A percentile compares a stretch with the other conserved stretches of the same genome.
phyloP scores from a whole-genome alignment of 2,797 vertebrate genomes.

The Amazonetta brasiliensis region DNA sequence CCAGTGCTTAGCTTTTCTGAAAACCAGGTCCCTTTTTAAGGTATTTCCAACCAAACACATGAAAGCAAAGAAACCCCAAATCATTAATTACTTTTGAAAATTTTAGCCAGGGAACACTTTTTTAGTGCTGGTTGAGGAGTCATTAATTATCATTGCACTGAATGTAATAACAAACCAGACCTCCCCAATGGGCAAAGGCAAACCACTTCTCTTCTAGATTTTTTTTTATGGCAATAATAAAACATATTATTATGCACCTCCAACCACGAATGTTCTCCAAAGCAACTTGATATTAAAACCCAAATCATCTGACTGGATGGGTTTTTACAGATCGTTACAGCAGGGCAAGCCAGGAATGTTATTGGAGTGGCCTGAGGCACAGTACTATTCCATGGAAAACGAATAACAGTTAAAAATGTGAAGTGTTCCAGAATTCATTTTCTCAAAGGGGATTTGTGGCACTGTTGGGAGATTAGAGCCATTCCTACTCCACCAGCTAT shows the following conservation, averaged over 20 bases:
- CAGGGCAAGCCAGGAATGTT: slow-evolving; percentile 41
- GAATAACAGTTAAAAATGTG: slow-evolving; percentile 18
- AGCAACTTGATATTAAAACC: slow-evolving; percentile 59
- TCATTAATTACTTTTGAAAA: not conserved
- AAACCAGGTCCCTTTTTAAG: not conserved
- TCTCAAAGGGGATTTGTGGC: slow-evolving; percentile 38
- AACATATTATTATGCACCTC: slow-evolving; percentile 21
- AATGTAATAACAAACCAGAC: slow-evolving; percentile 34
- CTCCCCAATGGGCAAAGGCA: slow-evolving; percentile 32
- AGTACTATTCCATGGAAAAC: not conserved
- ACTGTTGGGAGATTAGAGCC: not conserved
- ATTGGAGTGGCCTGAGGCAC: slow-evolving; percentile 4
- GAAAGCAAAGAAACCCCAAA: slow-evolving; percentile 14
- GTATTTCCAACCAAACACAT: slow-evolving; percentile 1
- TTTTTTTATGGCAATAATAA: slow-evolving; percentile 6
- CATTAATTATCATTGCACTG: slow-evolving; percentile 41
- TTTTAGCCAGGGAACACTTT: slow-evolving; percentile 30
- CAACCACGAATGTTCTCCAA: slow-evolving; percentile 24
- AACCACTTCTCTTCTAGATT: not conserved
- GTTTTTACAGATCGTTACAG: slow-evolving; percentile 44
- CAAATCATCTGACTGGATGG: slow-evolving; percentile 38
- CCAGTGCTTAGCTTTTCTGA: not conserved
- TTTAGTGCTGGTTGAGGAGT: slow-evolving; percentile 22
- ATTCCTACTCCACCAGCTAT: not conserved
- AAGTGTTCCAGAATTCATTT: slow-evolving; percentile 23